Evolutionary conservation across 2,113 vertebrate genomes (phyloP), one percentile per base, ranked within the genome.

Genomic region (Malurus cyaneus): DNA sequence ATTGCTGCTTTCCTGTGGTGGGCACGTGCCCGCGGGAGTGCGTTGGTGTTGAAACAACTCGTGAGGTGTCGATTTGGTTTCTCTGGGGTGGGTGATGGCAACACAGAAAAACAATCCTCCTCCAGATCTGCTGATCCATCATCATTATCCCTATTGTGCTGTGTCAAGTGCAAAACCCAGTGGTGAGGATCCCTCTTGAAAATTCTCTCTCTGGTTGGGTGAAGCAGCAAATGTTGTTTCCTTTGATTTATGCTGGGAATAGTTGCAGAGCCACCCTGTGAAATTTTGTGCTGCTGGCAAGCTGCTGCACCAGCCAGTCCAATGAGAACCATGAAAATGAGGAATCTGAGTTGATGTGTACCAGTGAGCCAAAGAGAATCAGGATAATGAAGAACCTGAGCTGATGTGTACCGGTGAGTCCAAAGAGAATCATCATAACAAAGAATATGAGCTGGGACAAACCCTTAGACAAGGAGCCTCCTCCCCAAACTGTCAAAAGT

Each of bases 71-170:
- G n/a, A 80, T 92, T 92, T 0, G 1, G 18, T 70, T 94, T 73
- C 1, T 0, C 76, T 84, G 21, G 60, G 73, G 92, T 93, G 92
- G 92, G 88, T 5, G 85, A 29, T 90, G 82, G 88, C 93, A 96
- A 86, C 79, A 88, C 89, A 95, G 49, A 96, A 95, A 94, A 89
- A 78, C 85, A 92, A 74, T 78, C 94, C 93, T 96, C 95, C 95
- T 92, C 93, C 94, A 95, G 94, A 96, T 67, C 96, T 95, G 88
- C 94, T 95, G 94, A 95, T 96, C 88, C 74, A 32, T 90, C 92
- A 65, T 92, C 91, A 72, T 86, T 86, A 83, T 86, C 57, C 65
- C 92, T 23, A 80, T 90, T 90, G 92, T 96, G 90, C 79, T 86
- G 76, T 89, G 76, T 92, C 94, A 90, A 92, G 57, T 44, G 66